phyloP scores from a whole-genome alignment of 2,888 invertebrate genomes.

The Diploptera punctata region DNA sequence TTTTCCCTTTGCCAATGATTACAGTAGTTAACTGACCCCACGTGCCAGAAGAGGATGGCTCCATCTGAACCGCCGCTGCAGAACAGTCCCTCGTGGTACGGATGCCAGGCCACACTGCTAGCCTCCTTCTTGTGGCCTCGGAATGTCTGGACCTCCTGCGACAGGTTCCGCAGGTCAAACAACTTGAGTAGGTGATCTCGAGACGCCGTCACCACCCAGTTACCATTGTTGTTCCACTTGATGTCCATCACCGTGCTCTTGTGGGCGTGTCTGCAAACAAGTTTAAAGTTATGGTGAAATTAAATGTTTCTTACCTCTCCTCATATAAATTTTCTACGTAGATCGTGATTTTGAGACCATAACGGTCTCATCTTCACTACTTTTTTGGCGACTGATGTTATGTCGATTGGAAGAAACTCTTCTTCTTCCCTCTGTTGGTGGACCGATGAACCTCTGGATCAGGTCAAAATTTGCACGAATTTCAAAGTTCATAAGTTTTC shows the following conservation, averaged over 20 bases:
- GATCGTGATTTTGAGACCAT: too few relatives aligned
- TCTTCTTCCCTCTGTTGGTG: too few relatives aligned
- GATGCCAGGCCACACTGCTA: constrained; percentile 97
- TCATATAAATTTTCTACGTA: too few relatives aligned
- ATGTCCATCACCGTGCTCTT: constrained; percentile 99
- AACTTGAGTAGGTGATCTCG: constrained; percentile 96
- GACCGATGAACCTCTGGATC: too few relatives aligned
- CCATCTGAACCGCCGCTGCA: constrained; percentile 99
- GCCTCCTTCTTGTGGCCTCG: constrained; percentile 99
- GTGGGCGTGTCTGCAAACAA: constrained; percentile 83
- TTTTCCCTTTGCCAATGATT: neutral
- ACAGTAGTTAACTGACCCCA: constrained; percentile 79
- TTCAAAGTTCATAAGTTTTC: too few relatives aligned
- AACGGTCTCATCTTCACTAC: too few relatives aligned
- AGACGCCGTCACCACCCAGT: constrained; percentile 99
- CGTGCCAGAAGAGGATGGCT: constrained; percentile 98
- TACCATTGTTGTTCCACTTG: constrained; percentile 99
- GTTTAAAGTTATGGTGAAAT: too few relatives aligned
- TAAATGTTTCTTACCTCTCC: too few relatives aligned
- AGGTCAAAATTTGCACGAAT: too few relatives aligned
- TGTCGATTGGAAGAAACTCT: too few relatives aligned
- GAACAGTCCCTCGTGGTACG: constrained; percentile 95
- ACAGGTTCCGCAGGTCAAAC: constrained; percentile 96
- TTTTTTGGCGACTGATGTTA: too few relatives aligned
- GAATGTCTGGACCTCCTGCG: constrained; percentile 95